Evolutionary conservation across 2,797 vertebrate species (phyloP), one percentile per base, ranked within the genome.

Genomic region (Megaceryle alcyon): DNA sequence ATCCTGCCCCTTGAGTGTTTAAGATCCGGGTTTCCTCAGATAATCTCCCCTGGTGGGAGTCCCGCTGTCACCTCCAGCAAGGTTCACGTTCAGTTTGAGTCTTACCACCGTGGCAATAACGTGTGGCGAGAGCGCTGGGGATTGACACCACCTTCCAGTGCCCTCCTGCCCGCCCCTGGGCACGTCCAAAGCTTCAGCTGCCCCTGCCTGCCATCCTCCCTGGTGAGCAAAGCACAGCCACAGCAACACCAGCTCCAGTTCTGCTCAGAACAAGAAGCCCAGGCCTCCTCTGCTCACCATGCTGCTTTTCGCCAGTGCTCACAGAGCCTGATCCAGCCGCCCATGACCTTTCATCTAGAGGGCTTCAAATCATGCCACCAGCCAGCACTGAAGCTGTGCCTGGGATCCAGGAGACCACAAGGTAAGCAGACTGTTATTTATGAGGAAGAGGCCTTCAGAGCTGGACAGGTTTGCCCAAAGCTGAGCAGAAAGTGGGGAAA

Each of bases 71-170:
- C 69, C 57, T 78, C 44, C 35, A 23, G n/a, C 1, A 15, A 60
- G 68, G 46, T 28, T 25, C 3, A n/a, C 3, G 33, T 43, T 57
- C 75, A 19, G 29, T 56, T 31, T 51, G 64, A 76, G 60, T 60
- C 44, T 59, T 14, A 12, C 14, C 12, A 43, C 12, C 29, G 2
- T 0, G 2, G n/a, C 73, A 84, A 61, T 14, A 5, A 35, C 0
- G 2, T 5, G 49, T 7, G 60, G 59, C 12, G 73, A 51, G 54
- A 53, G 28, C 0, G 0, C 43, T 64, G 63, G 37, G 68, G 39
- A 22, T 33, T n/a, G 48, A 13, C 20, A 5, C 17, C 12, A 14
- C 71, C 46, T 75, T 33, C 57, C 64, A 10, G 29, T 5, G 33
- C 48, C 63, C 64, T 53, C 6, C 39, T 84, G 83, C 65, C 70